Evolutionary conservation across 1,140 invertebrate species (phyloP).

Genomic region (Eumaeus atala): DNA sequence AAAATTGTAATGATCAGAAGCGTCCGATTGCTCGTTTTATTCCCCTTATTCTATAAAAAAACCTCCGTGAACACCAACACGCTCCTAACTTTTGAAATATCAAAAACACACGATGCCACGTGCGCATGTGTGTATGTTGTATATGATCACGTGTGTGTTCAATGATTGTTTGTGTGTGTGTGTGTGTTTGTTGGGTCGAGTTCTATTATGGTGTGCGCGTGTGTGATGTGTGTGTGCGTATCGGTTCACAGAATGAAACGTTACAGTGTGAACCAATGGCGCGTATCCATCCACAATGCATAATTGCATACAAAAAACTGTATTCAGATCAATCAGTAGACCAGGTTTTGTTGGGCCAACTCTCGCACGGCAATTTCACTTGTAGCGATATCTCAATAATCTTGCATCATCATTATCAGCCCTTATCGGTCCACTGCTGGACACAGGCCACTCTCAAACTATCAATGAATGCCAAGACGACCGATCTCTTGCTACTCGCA

Average conservation of each 20-base stretch:
- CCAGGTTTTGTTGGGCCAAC: not conserved
- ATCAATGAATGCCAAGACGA: no score
- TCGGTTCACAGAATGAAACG: slow-evolving; percentile 3
- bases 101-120: slow-evolving; percentile 1
- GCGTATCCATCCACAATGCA: slow-evolving; percentile 4
- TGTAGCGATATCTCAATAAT: not conserved
- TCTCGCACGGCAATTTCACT: slow-evolving; percentile 4
- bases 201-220: not conserved
- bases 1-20: no score
- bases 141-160: not conserved
- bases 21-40: no score
- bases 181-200: not conserved
- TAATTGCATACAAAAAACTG: slow-evolving; percentile 1
- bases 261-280: slow-evolving; percentile 7
- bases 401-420: no score
- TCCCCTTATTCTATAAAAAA: no score
- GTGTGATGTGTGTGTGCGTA: slow-evolving; percentile 1
- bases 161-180: not conserved
- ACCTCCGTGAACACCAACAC: not conserved
- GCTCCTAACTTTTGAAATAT: slow-evolving; percentile 7
- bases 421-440: no score
- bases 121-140: not conserved
- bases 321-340: slow-evolving; percentile 4
- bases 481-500: no score
- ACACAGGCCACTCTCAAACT: no score